Percentiles rank a stretch among this genome's conserved stretches.
Conservation (phyloP, 2,797 vertebrate species). For the Emydoidea blandingii region DNA sequence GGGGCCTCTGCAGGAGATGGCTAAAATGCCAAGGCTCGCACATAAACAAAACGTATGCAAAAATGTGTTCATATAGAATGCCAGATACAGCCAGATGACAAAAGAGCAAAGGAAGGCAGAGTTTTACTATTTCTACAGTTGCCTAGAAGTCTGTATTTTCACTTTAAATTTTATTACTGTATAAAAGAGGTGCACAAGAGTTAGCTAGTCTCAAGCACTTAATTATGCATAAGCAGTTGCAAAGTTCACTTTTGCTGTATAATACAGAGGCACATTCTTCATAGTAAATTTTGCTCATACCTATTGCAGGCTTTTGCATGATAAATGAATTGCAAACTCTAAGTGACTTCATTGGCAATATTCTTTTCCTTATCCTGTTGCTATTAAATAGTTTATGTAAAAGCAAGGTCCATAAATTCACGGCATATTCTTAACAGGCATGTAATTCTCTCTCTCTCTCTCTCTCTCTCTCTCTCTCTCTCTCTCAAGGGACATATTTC, state of each 20-base stretch:
- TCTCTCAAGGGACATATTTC: slow-evolving; percentile 9
- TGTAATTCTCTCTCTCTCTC: background rate
- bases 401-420: slow-evolving; percentile 16
- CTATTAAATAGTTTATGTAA: slow-evolving; percentile 33
- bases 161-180: slow-evolving; percentile 21
- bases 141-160: slow-evolving; percentile 48
- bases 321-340: slow-evolving; percentile 61
- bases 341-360: slow-evolving; percentile 46
- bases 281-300: slow-evolving; percentile 26
- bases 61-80: slow-evolving; percentile 74
- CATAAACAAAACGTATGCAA: slow-evolving; percentile 82
- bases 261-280: slow-evolving; percentile 25
- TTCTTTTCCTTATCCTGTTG: slow-evolving; percentile 13
- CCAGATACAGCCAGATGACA: slow-evolving; percentile 67
- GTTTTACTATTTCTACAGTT: slow-evolving; percentile 34
- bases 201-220: slow-evolving; percentile 39
- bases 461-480: background rate
- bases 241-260: slow-evolving; percentile 68
- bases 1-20: slow-evolving; percentile 82
- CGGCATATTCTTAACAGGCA: background rate
- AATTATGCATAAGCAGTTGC: slow-evolving; percentile 64
- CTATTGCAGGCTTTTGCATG: slow-evolving; percentile 47
- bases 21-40: slow-evolving; percentile 79
- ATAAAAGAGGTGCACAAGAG: slow-evolving; percentile 29
- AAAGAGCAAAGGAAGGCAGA: slow-evolving; percentile 60